Evolutionary conservation across 2,888 invertebrate species (phyloP).

Genomic region (Brenthis ino): DNA sequence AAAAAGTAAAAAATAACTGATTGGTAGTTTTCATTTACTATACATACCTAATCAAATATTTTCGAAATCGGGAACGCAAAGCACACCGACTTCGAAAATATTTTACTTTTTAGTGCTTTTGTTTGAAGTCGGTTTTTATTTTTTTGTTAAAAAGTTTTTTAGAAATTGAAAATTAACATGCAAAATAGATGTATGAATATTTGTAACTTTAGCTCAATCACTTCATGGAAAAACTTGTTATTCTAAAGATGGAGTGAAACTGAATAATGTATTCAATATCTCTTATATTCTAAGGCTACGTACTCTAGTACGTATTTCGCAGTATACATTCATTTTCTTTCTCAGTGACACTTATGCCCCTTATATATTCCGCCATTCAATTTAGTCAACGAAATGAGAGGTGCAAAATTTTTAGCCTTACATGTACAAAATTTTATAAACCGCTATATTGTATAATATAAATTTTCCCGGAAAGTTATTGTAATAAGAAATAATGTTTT

Average conservation of each 20-base stretch:
- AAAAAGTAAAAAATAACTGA: no score
- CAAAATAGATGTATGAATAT: no score
- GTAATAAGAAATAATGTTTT: conserved; percentile 6
- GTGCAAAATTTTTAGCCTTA: conserved; percentile 33
- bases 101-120: no score
- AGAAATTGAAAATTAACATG: no score
- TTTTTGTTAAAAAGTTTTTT: no score
- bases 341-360: conserved; percentile 29
- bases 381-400: conserved; percentile 38
- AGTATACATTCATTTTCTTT: conserved; percentile 14
- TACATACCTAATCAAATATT: no score
- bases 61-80: no score
- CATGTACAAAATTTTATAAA: conserved; percentile 20
- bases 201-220: no score
- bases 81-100: no score
- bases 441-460: conserved; percentile 24
- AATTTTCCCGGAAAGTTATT: conserved; percentile 20
- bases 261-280: conserved; percentile 1
- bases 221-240: no score
- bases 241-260: neutral
- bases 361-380: conserved; percentile 40
- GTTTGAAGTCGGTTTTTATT: no score
- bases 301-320: conserved; percentile 2
- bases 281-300: conserved; percentile 7
- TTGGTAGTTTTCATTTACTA: no score